Evolutionary conservation across 1,140 invertebrate genomes (phyloP), one percentile per base, ranked within the genome.

Genomic region (Cecropterus lyciades): DNA sequence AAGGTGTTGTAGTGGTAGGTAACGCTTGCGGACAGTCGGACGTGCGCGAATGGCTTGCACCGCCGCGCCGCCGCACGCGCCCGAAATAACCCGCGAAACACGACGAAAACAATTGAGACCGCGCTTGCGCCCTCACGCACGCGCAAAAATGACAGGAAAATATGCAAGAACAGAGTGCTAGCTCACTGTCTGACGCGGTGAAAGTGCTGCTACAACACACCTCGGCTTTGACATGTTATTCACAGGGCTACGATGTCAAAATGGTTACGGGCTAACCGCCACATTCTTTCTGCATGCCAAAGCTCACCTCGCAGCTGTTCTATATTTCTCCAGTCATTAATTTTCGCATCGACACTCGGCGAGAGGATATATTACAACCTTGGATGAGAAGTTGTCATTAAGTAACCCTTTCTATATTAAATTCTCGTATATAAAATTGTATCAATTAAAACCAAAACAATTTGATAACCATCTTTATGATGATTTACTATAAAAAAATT

Each of bases 61-160:
- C 78, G 73, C 57, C 71, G 77, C 67, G 75, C 63, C 81, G 81
- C 72, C 80, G 78, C 78, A 75, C 70, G 75, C 71, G 85, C 79
- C 83, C 78, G 79, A 91, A 89, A 91, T 91, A 89, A 89, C 77
- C 80, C 77, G 79, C 87, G 82, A 84, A 89, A 91, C 86, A 89
- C 87, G 84, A 91, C 83, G 89, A 91, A 91, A 91, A 91, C 89
- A 89, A 91, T 91, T 86, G 81, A 81, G 75, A 77, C 73, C 83
- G 87, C 76, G 79, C 81, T 80, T 86, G 84, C 81, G 78, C 82
- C 81, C 84, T 84, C 80, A 77, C 77, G 77, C 75, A 74, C 73
- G 69, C 72, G 79, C 85, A 85, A 89, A 89, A 89, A 91, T 91
- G 79, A 89, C 80, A 79, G 72, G 79, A 72, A 89, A 86, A 89